Conservation (phyloP, 2,113 vertebrate genomes). For the Chaenogobius annularis region DNA sequence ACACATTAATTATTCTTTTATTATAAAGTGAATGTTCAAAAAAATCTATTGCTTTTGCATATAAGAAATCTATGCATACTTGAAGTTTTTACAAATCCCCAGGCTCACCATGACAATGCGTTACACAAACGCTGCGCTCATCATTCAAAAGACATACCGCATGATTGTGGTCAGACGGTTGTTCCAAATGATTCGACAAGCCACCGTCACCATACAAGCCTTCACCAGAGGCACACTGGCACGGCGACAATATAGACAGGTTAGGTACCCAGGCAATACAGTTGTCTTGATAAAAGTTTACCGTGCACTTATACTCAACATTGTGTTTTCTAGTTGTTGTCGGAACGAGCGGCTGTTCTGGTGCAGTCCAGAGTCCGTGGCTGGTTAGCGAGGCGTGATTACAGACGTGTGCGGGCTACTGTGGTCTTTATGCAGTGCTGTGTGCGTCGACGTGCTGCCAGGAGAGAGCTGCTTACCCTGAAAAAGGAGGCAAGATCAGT, state of each 20-base stretch:
- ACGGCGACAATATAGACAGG: slow-evolving; percentile 56
- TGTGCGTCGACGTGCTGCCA: slow-evolving; percentile 66
- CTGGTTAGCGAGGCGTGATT: slow-evolving; percentile 71
- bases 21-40: background rate
- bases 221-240: slow-evolving; percentile 70
- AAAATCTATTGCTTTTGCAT: background rate
- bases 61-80: background rate
- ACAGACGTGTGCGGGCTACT: slow-evolving; percentile 38
- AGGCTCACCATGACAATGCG: slow-evolving; percentile 65
- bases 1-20: background rate
- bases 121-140: slow-evolving; percentile 66
- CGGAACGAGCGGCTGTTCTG: slow-evolving; percentile 60
- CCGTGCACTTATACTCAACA: background rate
- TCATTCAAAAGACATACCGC: slow-evolving; percentile 75
- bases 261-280: slow-evolving; percentile 23
- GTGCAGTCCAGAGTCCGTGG: slow-evolving; percentile 74
- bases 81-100: background rate
- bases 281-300: background rate
- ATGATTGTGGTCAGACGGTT: slow-evolving; percentile 67
- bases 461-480: slow-evolving; percentile 67
- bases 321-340: slow-evolving; percentile 62
- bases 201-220: slow-evolving; percentile 77
- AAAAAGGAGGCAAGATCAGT: slow-evolving; percentile 69
- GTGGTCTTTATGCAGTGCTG: slow-evolving; percentile 78
- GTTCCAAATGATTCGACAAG: slow-evolving; percentile 58